phyloP scores from a whole-genome alignment of 2,888 invertebrate species.

The Drosophila macrospina region DNA sequence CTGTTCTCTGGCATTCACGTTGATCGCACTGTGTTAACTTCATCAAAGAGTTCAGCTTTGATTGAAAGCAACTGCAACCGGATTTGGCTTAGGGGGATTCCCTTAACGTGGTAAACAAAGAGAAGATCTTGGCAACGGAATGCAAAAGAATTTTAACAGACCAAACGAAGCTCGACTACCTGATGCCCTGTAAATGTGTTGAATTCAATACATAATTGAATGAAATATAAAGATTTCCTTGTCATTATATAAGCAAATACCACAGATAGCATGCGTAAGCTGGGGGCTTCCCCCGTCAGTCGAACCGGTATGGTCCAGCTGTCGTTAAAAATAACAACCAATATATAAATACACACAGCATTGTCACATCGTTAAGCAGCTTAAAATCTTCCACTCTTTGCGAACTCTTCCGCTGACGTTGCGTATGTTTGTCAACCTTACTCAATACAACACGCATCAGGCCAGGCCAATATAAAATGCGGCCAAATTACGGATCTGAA shows the following conservation, averaged over 20 bases:
- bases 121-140: conserved; percentile 14
- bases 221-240: too few relatives aligned
- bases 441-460: conserved; percentile 31
- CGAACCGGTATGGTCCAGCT: background rate
- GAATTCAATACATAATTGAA: too few relatives aligned
- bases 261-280: background rate
- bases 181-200: background rate
- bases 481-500: conserved; percentile 63
- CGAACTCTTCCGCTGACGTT: conserved; percentile 10
- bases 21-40: conserved; percentile 11
- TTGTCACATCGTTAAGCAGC: conserved; percentile 50
- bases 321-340: conserved; percentile 11
- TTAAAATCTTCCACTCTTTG: conserved; percentile 46
- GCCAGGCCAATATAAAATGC: conserved; percentile 51
- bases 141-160: conserved; percentile 28
- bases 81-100: conserved; percentile 33
- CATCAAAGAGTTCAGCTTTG: conserved; percentile 1
- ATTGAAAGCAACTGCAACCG: conserved; percentile 29
- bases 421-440: conserved; percentile 43
- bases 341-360: conserved; percentile 14
- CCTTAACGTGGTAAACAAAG: conserved; percentile 21
- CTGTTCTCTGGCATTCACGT: conserved; percentile 39
- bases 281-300: background rate
- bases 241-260: background rate
- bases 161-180: background rate